These are phyloP conservation scores for Caenorhabditis tropicalis DNA, from an alignment of 1,140 invertebrate genomes.

Conservation along the genomic window DNA sequence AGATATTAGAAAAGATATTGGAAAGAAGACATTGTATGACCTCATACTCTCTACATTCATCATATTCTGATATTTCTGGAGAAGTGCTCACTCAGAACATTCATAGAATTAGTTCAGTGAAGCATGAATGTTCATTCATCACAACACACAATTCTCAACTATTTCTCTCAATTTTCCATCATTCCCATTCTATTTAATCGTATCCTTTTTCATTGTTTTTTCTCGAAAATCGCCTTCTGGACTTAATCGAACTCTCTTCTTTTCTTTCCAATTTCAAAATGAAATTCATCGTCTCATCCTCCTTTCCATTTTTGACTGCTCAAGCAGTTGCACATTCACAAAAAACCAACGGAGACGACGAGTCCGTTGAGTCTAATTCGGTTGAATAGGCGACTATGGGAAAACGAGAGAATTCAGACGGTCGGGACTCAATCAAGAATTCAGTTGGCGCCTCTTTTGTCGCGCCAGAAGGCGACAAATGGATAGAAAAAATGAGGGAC, in stretches of 20 bases:
- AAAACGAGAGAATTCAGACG: background rate
- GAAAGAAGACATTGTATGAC: no score
- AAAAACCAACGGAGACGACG: slow-evolving; percentile 9
- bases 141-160: background rate
- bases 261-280: background rate
- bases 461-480: slow-evolving; percentile 14
- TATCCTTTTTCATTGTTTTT: background rate
- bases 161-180: background rate
- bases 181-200: background rate
- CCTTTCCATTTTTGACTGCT: background rate
- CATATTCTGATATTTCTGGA: no score
- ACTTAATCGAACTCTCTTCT: slow-evolving; percentile 8
- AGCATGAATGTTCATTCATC: background rate
- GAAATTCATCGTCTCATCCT: slow-evolving; percentile 1
- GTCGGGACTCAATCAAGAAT: slow-evolving; percentile 36
- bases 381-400: background rate
- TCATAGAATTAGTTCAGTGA: background rate
- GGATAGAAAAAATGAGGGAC: background rate
- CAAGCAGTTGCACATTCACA: background rate
- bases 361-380: slow-evolving; percentile 37
- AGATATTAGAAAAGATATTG: no score
- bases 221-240: background rate
- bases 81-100: background rate
- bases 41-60: no score
- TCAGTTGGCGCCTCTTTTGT: slow-evolving; percentile 34